Base-by-base conservation (phyloP, 2,113 vertebrate species). In the Aegithalos caudatus region DNA sequence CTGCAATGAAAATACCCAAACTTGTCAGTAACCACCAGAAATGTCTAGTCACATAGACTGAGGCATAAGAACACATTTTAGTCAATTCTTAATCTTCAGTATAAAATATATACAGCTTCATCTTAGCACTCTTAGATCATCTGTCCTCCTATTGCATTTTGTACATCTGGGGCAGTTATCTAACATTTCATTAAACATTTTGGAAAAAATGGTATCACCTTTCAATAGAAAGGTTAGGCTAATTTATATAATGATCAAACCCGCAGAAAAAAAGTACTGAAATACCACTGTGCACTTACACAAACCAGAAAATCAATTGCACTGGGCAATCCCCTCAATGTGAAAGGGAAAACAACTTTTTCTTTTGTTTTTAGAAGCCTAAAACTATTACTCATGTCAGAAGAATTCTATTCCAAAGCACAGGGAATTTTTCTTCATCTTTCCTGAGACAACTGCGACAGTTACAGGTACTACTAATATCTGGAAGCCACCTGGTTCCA, bases 1-100 rank as follows among this genome's bases (percentile, higher is more conserved):
- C 99, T 99, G 97, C 38, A 96, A 98, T n/a, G 9, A 33, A 40
- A 77, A 80, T 11, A 72, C 2, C 42, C 35, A 3, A 53, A 85
- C 22, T 48, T 3, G 4, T 91, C 67, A 86, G 38, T 24, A 54
- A 54, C 22, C 11, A 53, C 14, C 14, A 48, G 35, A 37, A 79
- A 60, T 53, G 25, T 47, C 45, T 19, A 29, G 23, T 62, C 28
- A 57, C 19, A 11, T 13, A 47, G 10, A 12, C 25, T 24, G 50
- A 7, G 9, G 21, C 8, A 37, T 8, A 57, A 50, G 13, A 81
- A 50, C 1, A 61, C 12, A 17, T 12, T 44, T 45, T 19, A 40
- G 31, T 42, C 10, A 11, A 53, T 29, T 56, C 54, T 38, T 90
- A 5, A 12, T 31, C 27, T 53, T 51, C 56, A 47, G 25, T 9